Conservation (phyloP, 2,797 vertebrate genomes). For the Sylvilagus floridanus region DNA sequence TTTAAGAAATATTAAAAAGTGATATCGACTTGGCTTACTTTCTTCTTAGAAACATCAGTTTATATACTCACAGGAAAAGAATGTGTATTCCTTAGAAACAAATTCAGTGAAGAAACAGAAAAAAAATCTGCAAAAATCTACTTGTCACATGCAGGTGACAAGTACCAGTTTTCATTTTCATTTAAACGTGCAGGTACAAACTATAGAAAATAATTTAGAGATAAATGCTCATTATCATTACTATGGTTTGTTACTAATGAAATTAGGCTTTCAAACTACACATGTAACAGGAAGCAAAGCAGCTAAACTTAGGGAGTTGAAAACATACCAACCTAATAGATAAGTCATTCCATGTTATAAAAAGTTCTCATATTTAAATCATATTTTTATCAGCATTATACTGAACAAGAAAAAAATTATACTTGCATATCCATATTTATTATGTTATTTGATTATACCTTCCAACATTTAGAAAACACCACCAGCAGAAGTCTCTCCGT, state of each 20-base stretch:
- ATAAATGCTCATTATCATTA: neutral
- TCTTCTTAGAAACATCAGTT: neutral
- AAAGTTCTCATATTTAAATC: slow-evolving; percentile 1
- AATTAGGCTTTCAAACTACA: neutral
- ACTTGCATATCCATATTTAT: neutral
- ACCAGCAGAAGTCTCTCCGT: slow-evolving; percentile 89
- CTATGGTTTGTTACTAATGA: neutral
- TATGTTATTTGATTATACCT: slow-evolving; percentile 84
- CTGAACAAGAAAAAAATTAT: neutral
- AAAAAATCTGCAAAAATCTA: neutral
- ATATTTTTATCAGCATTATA: neutral
- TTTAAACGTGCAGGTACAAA: neutral
- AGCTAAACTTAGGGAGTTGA: neutral
- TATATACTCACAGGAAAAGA: slow-evolving; percentile 36
- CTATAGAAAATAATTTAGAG: slow-evolving; percentile 21
- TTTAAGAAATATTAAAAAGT: slow-evolving; percentile 11
- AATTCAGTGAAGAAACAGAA: neutral
- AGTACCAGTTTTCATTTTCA: slow-evolving; percentile 24
- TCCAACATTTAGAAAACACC: slow-evolving; percentile 88
- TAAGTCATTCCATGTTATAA: neutral
- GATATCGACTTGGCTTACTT: neutral
- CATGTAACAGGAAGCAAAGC: neutral
- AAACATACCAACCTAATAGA: neutral
- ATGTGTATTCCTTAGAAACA: neutral
- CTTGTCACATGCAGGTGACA: neutral